A percentile compares a stretch with the other conserved stretches of the same genome.
Evolutionary conservation across 1,140 invertebrate species (phyloP).

Genomic region (Drosophila nigrodunni): DNA sequence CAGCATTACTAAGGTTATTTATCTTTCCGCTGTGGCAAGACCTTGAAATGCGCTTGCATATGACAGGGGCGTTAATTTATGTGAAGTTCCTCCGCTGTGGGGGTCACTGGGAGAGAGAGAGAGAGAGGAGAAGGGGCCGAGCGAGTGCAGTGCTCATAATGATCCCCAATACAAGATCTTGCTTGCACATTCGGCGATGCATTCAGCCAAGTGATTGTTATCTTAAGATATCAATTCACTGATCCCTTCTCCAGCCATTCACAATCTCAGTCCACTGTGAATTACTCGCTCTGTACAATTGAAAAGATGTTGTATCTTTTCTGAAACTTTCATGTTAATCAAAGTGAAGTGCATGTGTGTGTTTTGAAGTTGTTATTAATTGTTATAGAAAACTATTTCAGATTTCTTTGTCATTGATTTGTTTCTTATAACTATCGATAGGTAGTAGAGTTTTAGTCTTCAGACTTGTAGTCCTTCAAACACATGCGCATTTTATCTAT

Average conservation of each 20-base stretch:
- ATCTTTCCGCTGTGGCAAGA: conserved; percentile 53
- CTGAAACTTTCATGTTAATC: not conserved
- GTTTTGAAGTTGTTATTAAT: not conserved
- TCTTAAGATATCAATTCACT: conserved; percentile 45
- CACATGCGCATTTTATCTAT: not conserved
- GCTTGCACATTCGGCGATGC: conserved; percentile 27
- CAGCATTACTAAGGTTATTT: conserved; percentile 30
- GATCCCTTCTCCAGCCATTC: not conserved
- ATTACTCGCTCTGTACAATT: not conserved
- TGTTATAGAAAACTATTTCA: not conserved
- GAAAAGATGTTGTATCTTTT: too few species aligned
- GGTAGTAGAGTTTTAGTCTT: too few species aligned
- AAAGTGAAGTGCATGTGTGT: not conserved
- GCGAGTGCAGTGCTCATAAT: conserved; percentile 7
- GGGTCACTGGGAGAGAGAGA: not conserved
- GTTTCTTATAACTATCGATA: too few species aligned
- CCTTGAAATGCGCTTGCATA: conserved; percentile 73
- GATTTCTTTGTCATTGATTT: not conserved
- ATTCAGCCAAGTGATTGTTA: conserved; percentile 48
- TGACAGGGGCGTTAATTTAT: conserved; percentile 82
- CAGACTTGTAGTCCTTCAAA: too few species aligned
- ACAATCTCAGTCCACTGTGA: conserved; percentile 3
- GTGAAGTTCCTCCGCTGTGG: conserved; percentile 31
- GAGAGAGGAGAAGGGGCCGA: not conserved
- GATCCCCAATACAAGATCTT: conserved; percentile 12